Base-by-base conservation (phyloP, 1,140 invertebrate genomes). In the Lepidurus arcticus region DNA sequence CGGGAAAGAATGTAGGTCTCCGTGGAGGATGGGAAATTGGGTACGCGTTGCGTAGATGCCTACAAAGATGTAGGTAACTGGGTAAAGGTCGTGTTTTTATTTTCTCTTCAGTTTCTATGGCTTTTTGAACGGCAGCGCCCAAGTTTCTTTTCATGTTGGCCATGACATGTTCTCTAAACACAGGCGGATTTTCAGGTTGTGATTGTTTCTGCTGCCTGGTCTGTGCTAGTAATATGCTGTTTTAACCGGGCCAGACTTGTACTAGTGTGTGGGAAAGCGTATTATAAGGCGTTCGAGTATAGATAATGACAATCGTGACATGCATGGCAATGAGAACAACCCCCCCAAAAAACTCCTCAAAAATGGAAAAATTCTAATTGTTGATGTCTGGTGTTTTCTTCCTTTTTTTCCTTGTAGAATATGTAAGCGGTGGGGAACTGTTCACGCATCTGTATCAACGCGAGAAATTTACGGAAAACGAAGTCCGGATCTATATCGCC, bases 391-490 rank as follows among this genome's bases (percentile, higher is more conserved):
- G 76, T 53, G 34, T 11, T 79, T 77, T 80, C 42, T 73, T 43
- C 78, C 79, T 75, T 79, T 80, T 83, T 81, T 82, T 83, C 80
- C 81, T 87, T 86, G 26, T 87, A 96, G 95, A 97, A 89, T 98
- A 96, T 86, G 93, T 97, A 24, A 92, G 91, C 82, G 95, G 95
- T 74, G 95, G 95, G 1, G 95, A 97, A 85, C 86, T 97, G 47
- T 97, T 97, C 85, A 96, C 93, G 0, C 95, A 97, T 87, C 86
- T 97, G 42, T 96, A 94, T 87, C 91, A 93, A 84, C 88, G 92
- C 79, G 94, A 96, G 83, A 89, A 91, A 81, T 97, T 97, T 84
- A 90, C 90, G 73, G 93, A 96, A 84, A 86, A 90, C 77, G 91
- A 94, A 85, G 94, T 96, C 16, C 87, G 92, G 80, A 91, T 96